Conservation (phyloP, 1,140 invertebrate species). For the Drosophila kanapiae region DNA sequence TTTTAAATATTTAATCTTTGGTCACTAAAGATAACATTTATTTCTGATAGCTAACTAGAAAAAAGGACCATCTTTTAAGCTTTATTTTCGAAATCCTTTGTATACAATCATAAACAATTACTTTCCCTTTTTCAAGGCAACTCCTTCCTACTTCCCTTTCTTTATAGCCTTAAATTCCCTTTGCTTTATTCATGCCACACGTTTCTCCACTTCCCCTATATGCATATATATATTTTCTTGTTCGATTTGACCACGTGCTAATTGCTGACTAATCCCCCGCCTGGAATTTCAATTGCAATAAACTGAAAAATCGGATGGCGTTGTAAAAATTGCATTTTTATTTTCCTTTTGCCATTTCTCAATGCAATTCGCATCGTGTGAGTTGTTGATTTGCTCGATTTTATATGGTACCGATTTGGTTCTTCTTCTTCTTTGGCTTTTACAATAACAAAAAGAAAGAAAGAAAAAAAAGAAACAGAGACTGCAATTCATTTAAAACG, state of each 20-base stretch:
- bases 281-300: conserved; percentile 50
- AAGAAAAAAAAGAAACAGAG: conserved; percentile 38
- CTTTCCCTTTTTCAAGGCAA: conserved; percentile 22
- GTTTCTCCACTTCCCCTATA: conserved; percentile 1
- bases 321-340: conserved; percentile 35
- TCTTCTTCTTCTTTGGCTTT: conserved; percentile 17
- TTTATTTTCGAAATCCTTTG: conserved; percentile 10
- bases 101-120: not conserved
- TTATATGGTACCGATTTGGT: conserved; percentile 40
- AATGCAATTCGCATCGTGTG: conserved; percentile 31
- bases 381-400: conserved; percentile 46
- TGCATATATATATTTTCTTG: not conserved
- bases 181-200: conserved; percentile 8
- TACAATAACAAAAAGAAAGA: conserved; percentile 28
- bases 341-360: conserved; percentile 26
- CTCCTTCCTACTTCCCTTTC: not conserved
- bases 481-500: conserved; percentile 77
- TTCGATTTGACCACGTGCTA: conserved; percentile 32
- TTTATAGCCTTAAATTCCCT: conserved; percentile 3
- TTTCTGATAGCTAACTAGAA: not conserved
- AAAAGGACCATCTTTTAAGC: fast-evolving
- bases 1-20: not conserved
- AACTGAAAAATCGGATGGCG: conserved; percentile 16
- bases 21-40: not conserved
- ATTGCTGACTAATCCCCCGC: conserved; percentile 63